Evolutionary conservation across 2,113 vertebrate genomes (phyloP).

Genomic region (Xyrauchen texanus): DNA sequence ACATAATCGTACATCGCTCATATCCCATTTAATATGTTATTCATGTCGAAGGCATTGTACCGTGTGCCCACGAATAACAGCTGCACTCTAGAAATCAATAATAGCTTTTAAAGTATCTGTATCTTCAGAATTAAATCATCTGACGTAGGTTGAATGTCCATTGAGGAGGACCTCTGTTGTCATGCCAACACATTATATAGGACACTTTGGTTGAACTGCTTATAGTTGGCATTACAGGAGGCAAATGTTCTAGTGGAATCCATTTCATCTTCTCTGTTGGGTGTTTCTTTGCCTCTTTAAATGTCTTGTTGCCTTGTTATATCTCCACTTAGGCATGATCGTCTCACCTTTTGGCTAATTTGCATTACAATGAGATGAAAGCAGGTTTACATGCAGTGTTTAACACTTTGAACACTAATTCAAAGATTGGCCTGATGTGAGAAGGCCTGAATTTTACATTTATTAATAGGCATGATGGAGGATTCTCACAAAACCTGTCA

Average conservation of each 20-base stretch:
- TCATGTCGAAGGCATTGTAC: no score
- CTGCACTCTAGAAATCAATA: slow-evolving; percentile 28
- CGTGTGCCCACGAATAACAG: no score
- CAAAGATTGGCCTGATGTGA: slow-evolving; percentile 3
- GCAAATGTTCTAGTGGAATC: no score
- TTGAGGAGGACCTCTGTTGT: no score
- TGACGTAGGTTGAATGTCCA: no score
- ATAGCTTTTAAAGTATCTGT: slow-evolving; percentile 8
- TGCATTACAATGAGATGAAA: slow-evolving; percentile 22
- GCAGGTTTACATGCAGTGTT: slow-evolving; percentile 1
- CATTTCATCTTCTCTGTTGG: neutral
- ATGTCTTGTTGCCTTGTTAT: neutral
- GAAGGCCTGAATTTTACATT: neutral
- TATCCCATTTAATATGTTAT: no score
- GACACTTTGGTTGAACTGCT: slow-evolving; percentile 11
- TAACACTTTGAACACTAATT: neutral
- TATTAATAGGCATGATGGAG: neutral
- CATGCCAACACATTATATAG: slow-evolving; percentile 12
- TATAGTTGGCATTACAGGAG: no score
- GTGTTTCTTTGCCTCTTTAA: slow-evolving; percentile 1
- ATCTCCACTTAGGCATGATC: neutral
- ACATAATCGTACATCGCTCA: no score
- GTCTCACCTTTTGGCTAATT: slow-evolving; percentile 1
- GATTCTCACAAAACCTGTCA: no score
- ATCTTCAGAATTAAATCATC: slow-evolving; percentile 3